A percentile compares a stretch with the other conserved stretches of the same genome.
phyloP scores from a whole-genome alignment of 92 coral and sea anemone species.

The Blastomussa wellsi region DNA sequence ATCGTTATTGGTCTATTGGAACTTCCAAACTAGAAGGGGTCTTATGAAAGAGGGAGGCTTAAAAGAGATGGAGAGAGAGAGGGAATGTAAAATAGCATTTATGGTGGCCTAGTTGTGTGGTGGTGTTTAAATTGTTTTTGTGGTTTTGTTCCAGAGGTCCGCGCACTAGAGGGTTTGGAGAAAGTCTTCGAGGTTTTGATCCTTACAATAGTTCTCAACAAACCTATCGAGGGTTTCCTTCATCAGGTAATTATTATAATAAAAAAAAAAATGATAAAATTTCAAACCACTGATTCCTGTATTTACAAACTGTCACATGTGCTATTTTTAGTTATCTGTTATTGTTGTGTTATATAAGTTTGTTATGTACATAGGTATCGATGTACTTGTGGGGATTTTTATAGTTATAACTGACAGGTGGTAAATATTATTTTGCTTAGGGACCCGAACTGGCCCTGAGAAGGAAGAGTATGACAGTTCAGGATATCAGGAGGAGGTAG shows the following conservation, averaged over 20 bases:
- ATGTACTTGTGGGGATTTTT: neutral
- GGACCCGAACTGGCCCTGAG: neutral
- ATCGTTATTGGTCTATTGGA: too few relatives aligned
- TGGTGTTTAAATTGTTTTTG: neutral
- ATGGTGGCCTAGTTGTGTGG: neutral
- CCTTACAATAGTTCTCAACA: neutral
- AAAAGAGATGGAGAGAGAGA: too few relatives aligned
- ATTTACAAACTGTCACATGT: too few relatives aligned
- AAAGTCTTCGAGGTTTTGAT: neutral
- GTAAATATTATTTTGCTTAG: neutral
- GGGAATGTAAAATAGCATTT: neutral
- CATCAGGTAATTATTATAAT: slow-evolving; percentile 1
- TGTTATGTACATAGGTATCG: neutral
- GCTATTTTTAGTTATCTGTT: too few relatives aligned
- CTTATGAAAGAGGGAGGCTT: too few relatives aligned
- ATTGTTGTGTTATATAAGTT: too few relatives aligned
- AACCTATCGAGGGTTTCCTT: neutral
- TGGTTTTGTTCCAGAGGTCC: neutral
- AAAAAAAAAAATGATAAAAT: too few relatives aligned
- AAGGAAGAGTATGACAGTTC: neutral
- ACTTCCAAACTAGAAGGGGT: too few relatives aligned
- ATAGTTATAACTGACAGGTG: neutral
- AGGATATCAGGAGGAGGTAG: neutral
- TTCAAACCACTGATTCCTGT: too few relatives aligned
- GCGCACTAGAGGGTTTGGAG: neutral